These are phyloP conservation scores for Drymonia ruficornis DNA, from an alignment of 2,888 invertebrate genomes.

Conservation along the genomic window DNA sequence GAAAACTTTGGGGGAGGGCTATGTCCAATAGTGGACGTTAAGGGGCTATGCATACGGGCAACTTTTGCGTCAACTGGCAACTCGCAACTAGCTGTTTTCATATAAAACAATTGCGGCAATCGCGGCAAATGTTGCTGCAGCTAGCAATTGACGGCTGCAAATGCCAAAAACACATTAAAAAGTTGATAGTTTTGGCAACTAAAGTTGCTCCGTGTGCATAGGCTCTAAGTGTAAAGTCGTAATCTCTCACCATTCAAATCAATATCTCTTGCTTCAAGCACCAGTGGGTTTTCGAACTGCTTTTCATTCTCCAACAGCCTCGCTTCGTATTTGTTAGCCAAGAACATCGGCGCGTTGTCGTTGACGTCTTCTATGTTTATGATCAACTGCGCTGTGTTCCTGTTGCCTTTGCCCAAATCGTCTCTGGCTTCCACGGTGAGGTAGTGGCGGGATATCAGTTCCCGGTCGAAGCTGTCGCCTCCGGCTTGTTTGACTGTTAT, in stretches of 20 bases:
- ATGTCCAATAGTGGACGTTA: too few relatives aligned
- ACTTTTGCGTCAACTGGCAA: too few relatives aligned
- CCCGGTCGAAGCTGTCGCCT: conserved; percentile 93
- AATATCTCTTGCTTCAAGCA: conserved; percentile 92
- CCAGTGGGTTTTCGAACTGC: conserved; percentile 90
- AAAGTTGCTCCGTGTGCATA: too few relatives aligned
- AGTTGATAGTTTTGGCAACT: too few relatives aligned
- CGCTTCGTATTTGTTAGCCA: conserved; percentile 92
- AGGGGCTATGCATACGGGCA: too few relatives aligned
- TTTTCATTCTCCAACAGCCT: conserved; percentile 92
- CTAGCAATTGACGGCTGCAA: too few relatives aligned
- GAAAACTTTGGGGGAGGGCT: too few relatives aligned
- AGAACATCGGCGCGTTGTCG: conserved; percentile 94
- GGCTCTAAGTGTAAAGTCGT: background rate
- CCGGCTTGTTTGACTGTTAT: conserved; percentile 92
- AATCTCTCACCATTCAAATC: conserved; percentile 91
- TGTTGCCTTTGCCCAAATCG: conserved; percentile 90
- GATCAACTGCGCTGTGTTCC: conserved; percentile 93
- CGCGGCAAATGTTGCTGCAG: too few relatives aligned
- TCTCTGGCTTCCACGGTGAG: conserved; percentile 96
- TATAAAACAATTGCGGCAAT: too few relatives aligned
- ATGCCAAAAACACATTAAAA: too few relatives aligned
- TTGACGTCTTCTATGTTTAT: conserved; percentile 94
- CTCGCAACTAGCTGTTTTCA: too few relatives aligned
- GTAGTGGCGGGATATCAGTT: conserved; percentile 92